A percentile compares a stretch with the other conserved stretches of the same genome.
These are phyloP conservation scores for Amblyteles armatorius DNA, from an alignment of 2,888 invertebrate species.

Conservation along the genomic window DNA sequence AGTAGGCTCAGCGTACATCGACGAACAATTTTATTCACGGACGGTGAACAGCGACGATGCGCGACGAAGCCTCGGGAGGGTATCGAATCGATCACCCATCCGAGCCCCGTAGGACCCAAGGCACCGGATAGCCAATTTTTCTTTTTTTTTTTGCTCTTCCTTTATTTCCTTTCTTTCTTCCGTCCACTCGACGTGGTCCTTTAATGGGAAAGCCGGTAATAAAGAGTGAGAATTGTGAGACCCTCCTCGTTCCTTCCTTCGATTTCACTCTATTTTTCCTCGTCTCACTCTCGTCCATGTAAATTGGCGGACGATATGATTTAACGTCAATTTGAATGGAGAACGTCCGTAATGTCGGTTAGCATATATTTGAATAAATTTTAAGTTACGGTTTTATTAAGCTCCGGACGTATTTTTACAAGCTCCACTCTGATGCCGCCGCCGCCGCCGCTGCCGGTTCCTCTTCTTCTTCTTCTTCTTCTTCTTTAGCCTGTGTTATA, in stretches of 20 bases:
- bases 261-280: conserved; percentile 5
- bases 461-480: conserved; percentile 33
- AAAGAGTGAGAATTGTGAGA: conserved; percentile 61
- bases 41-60: background rate
- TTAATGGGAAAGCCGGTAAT: conserved; percentile 68
- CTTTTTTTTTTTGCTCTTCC: conserved; percentile 1
- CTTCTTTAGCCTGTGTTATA: conserved; percentile 15
- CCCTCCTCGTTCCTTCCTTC: conserved; percentile 7
- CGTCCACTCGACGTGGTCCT: conserved; percentile 45
- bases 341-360: conserved; percentile 77
- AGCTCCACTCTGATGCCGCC: conserved; percentile 68
- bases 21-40: background rate
- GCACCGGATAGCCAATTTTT: conserved; percentile 32
- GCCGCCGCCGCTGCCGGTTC: background rate
- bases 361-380: conserved; percentile 82
- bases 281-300: conserved; percentile 66
- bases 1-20: background rate
- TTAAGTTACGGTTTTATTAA: conserved; percentile 80
- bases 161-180: conserved; percentile 18
- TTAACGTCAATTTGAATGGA: conserved; percentile 77
- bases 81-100: conserved; percentile 49
- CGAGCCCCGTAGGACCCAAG: conserved; percentile 42
- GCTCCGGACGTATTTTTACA: conserved; percentile 78
- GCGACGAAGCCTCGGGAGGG: conserved; percentile 14
- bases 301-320: conserved; percentile 77